These are phyloP conservation scores for Pediacus dermestoides DNA, from an alignment of 2,888 invertebrate species.

Conservation along the genomic window DNA sequence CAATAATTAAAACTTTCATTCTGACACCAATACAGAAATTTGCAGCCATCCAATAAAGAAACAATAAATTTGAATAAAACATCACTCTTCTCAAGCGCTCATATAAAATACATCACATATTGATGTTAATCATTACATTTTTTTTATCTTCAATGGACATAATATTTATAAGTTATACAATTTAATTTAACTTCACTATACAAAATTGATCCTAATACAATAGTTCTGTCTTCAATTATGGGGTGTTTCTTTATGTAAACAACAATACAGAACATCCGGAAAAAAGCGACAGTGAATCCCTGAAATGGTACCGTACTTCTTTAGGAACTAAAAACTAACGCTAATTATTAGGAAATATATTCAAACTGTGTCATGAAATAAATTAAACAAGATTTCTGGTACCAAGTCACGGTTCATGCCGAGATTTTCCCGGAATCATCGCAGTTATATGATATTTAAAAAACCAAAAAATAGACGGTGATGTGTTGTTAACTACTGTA, in stretches of 20 bases:
- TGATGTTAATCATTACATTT: slow-evolving; percentile 35
- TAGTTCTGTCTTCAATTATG: slow-evolving; percentile 27
- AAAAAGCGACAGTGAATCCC: no score
- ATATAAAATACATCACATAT: slow-evolving; percentile 47
- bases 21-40: slow-evolving; percentile 48
- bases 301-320: slow-evolving; percentile 10
- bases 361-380: slow-evolving; percentile 16
- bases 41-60: slow-evolving; percentile 38
- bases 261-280: no score
- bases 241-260: slow-evolving; percentile 8
- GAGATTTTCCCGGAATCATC: no score
- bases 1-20: slow-evolving; percentile 42
- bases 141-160: slow-evolving; percentile 37
- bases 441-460: slow-evolving; percentile 19
- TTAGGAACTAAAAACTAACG: slow-evolving; percentile 24
- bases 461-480: slow-evolving; percentile 34
- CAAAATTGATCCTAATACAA: slow-evolving; percentile 49
- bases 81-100: slow-evolving; percentile 30
- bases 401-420: slow-evolving; percentile 8
- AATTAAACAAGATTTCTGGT: slow-evolving; percentile 17
- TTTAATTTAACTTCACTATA: slow-evolving; percentile 47
- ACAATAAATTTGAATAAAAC: slow-evolving; percentile 14
- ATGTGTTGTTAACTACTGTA: slow-evolving; percentile 39
- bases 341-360: slow-evolving; percentile 21
- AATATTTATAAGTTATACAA: slow-evolving; percentile 45